Evolutionary conservation across 92 coral and sea anemone genomes (phyloP).

Genomic region (Anthopleura xanthogrammica): DNA sequence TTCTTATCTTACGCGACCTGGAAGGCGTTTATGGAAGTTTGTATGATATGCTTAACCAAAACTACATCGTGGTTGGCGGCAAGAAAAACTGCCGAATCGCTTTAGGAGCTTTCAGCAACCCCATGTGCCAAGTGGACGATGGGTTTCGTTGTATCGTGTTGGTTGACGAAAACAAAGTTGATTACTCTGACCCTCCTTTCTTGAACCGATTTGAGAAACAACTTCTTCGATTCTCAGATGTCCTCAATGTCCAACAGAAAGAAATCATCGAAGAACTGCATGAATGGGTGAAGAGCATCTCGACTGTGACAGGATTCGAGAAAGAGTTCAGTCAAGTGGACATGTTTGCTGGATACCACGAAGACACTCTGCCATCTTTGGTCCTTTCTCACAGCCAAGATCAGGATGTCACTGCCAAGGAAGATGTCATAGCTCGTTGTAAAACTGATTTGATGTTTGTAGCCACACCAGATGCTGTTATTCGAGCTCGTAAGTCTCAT

Average conservation of each 20-base stretch:
- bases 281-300: conserved; percentile 64
- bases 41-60: conserved; percentile 98
- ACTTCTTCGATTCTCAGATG: conserved; percentile 89
- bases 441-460: conserved; percentile 79
- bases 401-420: conserved; percentile 9
- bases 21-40: conserved; percentile 96
- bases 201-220: conserved; percentile 97
- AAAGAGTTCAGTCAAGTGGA: conserved; percentile 70
- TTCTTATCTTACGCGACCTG: conserved; percentile 86
- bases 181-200: conserved; percentile 93
- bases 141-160: conserved; percentile 95
- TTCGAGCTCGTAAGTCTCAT: conserved; percentile 63
- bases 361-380: conserved; percentile 85
- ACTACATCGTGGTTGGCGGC: conserved; percentile 94
- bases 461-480: conserved; percentile 91
- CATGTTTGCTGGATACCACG: conserved; percentile 89
- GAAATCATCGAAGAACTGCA: conserved; percentile 52
- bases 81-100: conserved; percentile 96
- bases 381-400: conserved; percentile 71
- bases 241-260: conserved; percentile 49
- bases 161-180: conserved; percentile 83
- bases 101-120: conserved; percentile 95
- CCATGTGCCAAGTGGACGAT: conserved; percentile 98
- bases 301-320: conserved; percentile 55
- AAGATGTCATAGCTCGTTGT: conserved; percentile 65